Evolutionary conservation across 2,888 invertebrate species (phyloP), one percentile per base, ranked within the genome.

Genomic region (Neria commutata): DNA sequence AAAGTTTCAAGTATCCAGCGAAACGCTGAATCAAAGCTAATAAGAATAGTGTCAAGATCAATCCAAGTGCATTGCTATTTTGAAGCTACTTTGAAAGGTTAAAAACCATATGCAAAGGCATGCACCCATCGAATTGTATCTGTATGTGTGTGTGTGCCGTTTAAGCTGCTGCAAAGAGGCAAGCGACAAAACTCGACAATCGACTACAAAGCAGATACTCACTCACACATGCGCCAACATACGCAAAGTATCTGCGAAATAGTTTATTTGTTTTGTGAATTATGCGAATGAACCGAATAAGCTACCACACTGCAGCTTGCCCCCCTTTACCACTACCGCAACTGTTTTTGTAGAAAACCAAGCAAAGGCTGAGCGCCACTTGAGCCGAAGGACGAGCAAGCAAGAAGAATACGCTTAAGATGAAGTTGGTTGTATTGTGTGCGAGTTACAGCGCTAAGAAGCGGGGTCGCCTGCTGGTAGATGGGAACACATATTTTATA

Each of bases 191-290:
- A 26, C 6, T 14, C 16, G 17, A 49, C 33, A 45, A 55, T 48
- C 25, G 54, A 34, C 34, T 55, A 48, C 46, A 47, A 48, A 48
- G 48, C n/a, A n/a, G 21, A 48, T 42, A 4, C 17, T 21, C n/a
- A 25, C 17, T 52, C 54, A 47, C 48, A 48, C 48, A 48, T 47
- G 24, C 37, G 47, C 21, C n/a, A 25, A 48, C 25, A 42, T 21
- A 14, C 52, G 14, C 2, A 48, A 24, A 40, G 33, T 50, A 47
- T 34, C 46, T 34, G 14, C 37, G 58, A 73, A 60, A 60, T 67
- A 69, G 59, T 75, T 68, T 69, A 74, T 74, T 75, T 74, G 70
- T 70, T 74, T 75, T 72, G 72, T 63, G 65, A 72, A 70, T 73
- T 71, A 66, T 60, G 64, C 66, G 62, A 74, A 68, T 67, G 71